A percentile compares a stretch with the other conserved stretches of the same genome.
These are phyloP conservation scores for Callospermophilus lateralis DNA, from an alignment of 2,113 vertebrate genomes.

Conservation along the genomic window DNA sequence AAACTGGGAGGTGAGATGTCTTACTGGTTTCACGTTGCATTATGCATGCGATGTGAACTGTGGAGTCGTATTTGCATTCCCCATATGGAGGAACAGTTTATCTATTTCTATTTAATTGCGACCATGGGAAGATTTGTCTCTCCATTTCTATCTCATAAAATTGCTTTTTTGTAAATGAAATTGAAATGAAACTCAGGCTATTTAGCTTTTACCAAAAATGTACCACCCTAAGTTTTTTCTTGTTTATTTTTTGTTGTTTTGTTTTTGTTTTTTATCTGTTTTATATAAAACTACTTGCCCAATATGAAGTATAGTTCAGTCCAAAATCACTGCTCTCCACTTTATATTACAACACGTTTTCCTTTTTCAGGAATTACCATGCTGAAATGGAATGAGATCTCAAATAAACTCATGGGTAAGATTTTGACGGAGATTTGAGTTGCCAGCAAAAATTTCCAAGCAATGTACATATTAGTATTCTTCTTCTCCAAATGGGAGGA, in stretches of 20 bases:
- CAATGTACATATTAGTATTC: neutral
- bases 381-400: neutral
- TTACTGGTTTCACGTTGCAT: neutral
- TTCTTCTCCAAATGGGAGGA: neutral
- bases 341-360: conserved; percentile 26
- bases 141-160: conserved; percentile 50
- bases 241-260: neutral
- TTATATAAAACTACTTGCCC: neutral
- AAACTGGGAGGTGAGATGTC: conserved; percentile 48
- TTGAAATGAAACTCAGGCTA: neutral
- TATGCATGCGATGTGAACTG: neutral
- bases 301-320: neutral
- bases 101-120: conserved; percentile 15
- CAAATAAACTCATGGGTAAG: neutral
- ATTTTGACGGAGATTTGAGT: neutral
- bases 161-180: conserved; percentile 44
- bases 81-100: conserved; percentile 1
- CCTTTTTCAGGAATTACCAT: neutral
- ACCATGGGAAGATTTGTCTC: neutral
- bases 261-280: too few relatives aligned
- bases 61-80: neutral
- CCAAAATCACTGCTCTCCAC: neutral
- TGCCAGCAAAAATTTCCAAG: neutral
- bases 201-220: conserved; percentile 27
- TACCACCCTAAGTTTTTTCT: neutral